Evolutionary conservation across 2,797 vertebrate genomes (phyloP), one percentile per base, ranked within the genome.

Genomic region (Lutjanus campechanus): DNA sequence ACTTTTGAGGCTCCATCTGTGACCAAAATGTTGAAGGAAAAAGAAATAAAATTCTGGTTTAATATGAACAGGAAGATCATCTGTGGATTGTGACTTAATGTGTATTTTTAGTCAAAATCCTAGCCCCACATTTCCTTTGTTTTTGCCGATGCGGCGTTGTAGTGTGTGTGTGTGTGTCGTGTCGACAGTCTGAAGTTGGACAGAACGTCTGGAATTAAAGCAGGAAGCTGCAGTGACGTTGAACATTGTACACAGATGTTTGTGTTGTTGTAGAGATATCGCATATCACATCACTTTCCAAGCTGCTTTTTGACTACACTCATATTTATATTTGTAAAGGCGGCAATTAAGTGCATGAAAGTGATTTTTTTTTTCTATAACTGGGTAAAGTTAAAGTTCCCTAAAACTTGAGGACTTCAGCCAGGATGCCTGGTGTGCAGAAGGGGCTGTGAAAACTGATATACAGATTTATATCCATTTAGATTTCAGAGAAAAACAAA

Each of bases 81-180:
- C 58, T 63, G 65, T 74, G 82, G 76, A 47, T 58, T 81, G 58
- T 79, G 46, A 81, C 54, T 83, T 80, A 19, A 12, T 29, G 50
- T 60, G 51, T 88, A 85, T 85, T 88, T 88, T 84, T 72, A 74
- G 77, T 78, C 63, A 19, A 77, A 81, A 79, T 75, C 77, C 73
- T 51, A 77, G 69, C 29, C 67, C 12, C 16, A 71, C 43, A 49
- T 84, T 76, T 80, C 69, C 74, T 87, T 78, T 85, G 82, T 85
- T 85, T 71, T 36, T 7, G 16, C 55, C 44, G 1, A 60, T 41
- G 58, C 25, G 49, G 49, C 13, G 11, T 67, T 44, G n/a, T 53
- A 12, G 3, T 16, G 63, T 10, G 25, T 43, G 68, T 46, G 29
- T 41, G 59, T 17, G 40, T 53, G 53, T 43, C 22, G 6, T 63